Evolutionary conservation across 2,797 vertebrate species (phyloP).

Genomic region (Pseudochirops corinnae): DNA sequence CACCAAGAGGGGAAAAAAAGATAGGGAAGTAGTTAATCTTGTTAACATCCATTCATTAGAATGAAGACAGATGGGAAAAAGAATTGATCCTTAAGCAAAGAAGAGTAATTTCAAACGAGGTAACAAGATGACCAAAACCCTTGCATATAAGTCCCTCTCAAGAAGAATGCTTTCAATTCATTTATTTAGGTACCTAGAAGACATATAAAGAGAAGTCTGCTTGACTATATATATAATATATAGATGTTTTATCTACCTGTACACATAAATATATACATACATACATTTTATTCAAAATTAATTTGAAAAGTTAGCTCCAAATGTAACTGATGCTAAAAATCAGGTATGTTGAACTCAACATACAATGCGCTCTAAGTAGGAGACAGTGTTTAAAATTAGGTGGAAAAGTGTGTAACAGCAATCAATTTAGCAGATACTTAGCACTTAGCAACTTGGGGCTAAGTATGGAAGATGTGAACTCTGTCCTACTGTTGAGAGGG

Average conservation of each 20-base stretch:
- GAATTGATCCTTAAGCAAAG: constrained; percentile 46
- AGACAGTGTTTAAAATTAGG: constrained; percentile 26
- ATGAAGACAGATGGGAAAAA: constrained; percentile 62
- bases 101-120: constrained; percentile 51
- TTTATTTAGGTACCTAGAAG: constrained; percentile 59
- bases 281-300: constrained; percentile 74
- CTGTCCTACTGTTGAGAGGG: no score
- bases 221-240: constrained; percentile 12
- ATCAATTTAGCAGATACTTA: no score
- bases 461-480: no score
- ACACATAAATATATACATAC: background rate
- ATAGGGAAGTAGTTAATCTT: accelerated
- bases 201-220: constrained; percentile 57
- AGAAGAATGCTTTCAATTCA: constrained; percentile 64
- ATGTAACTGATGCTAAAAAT: constrained; percentile 58
- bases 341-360: constrained; percentile 68
- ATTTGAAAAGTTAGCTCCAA: constrained; percentile 74
- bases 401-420: no score
- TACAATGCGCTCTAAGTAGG: constrained; percentile 58
- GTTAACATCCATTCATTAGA: constrained; percentile 62
- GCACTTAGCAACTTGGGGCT: no score
- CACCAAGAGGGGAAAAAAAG: background rate
- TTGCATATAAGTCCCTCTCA: constrained; percentile 66
- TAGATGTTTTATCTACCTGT: background rate
- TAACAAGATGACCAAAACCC: constrained; percentile 66